Evolutionary conservation across 2,797 vertebrate species (phyloP), one percentile per base, ranked within the genome.

Genomic region (Enteromius afrohamiltoni): DNA sequence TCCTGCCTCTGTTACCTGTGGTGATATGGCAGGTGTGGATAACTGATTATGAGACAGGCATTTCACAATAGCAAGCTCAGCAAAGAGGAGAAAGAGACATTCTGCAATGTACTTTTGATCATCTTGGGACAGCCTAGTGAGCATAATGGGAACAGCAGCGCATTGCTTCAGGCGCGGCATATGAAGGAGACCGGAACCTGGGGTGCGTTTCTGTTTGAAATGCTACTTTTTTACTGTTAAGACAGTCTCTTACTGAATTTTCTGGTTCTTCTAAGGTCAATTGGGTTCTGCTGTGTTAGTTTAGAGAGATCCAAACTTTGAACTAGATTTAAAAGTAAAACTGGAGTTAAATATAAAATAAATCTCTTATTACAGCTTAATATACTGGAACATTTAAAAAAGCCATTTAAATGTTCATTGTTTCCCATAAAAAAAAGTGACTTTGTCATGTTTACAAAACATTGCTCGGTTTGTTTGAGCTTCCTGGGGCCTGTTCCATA

Each of bases 11-110:
- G 73, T 64, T 84, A 87, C 86, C 85, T 85, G 81, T 23, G 29
- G 81, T 86, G 80, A 79, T 82, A 71, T 40, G 70, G 75, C 85
- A 86, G 83, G 83, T 87, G 82, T 81, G 34, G 73, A 69, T 86
- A 86, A 88, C 80, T 88, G 85, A 88, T 86, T 88, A 77, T 77
- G 71, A 83, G 77, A 85, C 79, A 64, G 76, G 70, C 42, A 17
- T 67, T 85, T 85, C 76, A 82, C 64, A 85, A 85, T n/a, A 85
- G 67, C 49, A 75, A 70, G 37, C 62, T 84, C 85, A 78, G 86
- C 67, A 82, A 83, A 78, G 70, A 76, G 58, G 45, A 64, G 67
- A 45, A 60, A 47, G 64, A 58, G 79, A 84, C 75, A 73, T 79
- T 68, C 51, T 80, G 83, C 79, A 67, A 62, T 78, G 69, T 70